Evolutionary conservation across 2,888 invertebrate genomes (phyloP).

Genomic region (Nezara viridula): DNA sequence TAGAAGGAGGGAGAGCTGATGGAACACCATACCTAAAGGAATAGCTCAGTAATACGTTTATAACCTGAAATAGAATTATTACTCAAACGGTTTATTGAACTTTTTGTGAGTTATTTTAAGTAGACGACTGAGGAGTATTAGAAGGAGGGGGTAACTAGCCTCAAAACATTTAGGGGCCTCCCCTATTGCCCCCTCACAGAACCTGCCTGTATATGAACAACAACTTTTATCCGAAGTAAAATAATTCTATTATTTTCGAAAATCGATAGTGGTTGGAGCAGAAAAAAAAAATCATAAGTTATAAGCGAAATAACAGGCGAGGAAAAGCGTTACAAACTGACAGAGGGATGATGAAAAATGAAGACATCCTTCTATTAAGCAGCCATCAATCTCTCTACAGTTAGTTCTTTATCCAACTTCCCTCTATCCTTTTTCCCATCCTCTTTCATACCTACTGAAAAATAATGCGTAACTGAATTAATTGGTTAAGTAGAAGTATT

Average conservation of each 20-base stretch:
- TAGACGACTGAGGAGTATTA: too few species aligned
- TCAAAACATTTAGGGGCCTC: too few species aligned
- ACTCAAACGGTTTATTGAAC: too few species aligned
- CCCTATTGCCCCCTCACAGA: too few species aligned
- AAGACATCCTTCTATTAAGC: slow-evolving; percentile 32
- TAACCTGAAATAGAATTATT: too few species aligned
- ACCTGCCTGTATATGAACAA: too few species aligned
- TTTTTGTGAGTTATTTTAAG: too few species aligned
- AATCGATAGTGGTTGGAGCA: neutral
- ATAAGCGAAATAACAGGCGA: neutral
- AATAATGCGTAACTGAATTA: neutral
- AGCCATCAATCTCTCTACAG: slow-evolving; percentile 20
- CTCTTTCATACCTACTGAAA: neutral
- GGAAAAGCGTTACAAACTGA: slow-evolving; percentile 15
- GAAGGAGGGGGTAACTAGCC: too few species aligned
- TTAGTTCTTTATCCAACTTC: neutral
- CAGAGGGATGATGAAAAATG: slow-evolving; percentile 33
- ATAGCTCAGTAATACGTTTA: too few species aligned
- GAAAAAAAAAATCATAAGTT: slow-evolving; percentile 1
- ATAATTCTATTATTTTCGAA: neutral
- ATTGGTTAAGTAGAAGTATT: neutral
- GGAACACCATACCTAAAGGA: too few species aligned
- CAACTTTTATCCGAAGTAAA: neutral
- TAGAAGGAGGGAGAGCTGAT: too few species aligned
- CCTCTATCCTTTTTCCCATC: neutral